Percentiles rank a stretch among this genome's conserved stretches.
Conservation (phyloP, 1,140 invertebrate species). For the Lordiphosa mommai region DNA sequence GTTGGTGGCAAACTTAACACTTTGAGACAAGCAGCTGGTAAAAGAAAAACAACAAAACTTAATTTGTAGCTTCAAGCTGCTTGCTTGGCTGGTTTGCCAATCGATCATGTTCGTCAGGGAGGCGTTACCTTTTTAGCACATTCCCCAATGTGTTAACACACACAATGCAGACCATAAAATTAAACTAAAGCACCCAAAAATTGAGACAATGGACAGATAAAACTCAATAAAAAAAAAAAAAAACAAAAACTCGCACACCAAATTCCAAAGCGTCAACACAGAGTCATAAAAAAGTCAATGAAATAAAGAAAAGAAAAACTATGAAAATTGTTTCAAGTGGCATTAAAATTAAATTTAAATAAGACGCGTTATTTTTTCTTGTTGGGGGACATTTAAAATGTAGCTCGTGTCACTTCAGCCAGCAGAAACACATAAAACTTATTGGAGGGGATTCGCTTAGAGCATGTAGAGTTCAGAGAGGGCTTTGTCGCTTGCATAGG, state of each 20-base stretch:
- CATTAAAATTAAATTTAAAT: constrained; percentile 62
- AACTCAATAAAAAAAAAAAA: constrained; percentile 32
- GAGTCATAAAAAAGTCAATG: constrained; percentile 50
- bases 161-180: constrained; percentile 48
- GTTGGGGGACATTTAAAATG: constrained; percentile 45
- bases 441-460: background rate
- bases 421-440: constrained; percentile 12
- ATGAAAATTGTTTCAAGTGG: constrained; percentile 35
- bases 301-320: constrained; percentile 31
- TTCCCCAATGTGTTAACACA: constrained; percentile 31
- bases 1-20: constrained; percentile 70
- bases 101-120: constrained; percentile 41
- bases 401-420: constrained; percentile 64
- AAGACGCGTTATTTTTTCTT: constrained; percentile 12
- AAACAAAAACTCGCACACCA: background rate
- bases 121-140: constrained; percentile 44
- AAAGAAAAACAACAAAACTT: too few species aligned
- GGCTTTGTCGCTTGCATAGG: too few species aligned
- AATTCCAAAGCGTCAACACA: constrained; percentile 58
- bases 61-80: constrained; percentile 33
- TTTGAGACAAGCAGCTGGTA: constrained; percentile 6
- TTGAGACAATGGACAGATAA: constrained; percentile 40
- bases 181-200: constrained; percentile 47
- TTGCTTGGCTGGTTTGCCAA: constrained; percentile 30
- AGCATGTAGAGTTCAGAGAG: background rate